Evolutionary conservation across 2,797 vertebrate species (phyloP), one percentile per base, ranked within the genome.

Genomic region (Champsocephalus gunnari): DNA sequence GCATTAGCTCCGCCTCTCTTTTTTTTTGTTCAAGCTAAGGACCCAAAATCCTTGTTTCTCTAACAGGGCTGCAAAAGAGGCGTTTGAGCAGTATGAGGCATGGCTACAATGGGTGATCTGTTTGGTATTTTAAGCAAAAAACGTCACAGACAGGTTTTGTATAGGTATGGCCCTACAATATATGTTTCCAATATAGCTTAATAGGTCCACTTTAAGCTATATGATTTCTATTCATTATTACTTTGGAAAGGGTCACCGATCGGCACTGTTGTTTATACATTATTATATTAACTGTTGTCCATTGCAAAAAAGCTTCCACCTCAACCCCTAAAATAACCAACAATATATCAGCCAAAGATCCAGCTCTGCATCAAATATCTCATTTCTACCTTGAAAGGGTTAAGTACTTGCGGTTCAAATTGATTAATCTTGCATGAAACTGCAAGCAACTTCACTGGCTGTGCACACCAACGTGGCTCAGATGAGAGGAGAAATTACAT

Each of bases 401-500:
- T 44, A 51, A 68, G 9, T n/a, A 9, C 19, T 14, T 53, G 3
- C 3, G 8, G 38, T 50, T 68, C 10, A 24, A 82, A 53, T 32
- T 6, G 24, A 56, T 71, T 57, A 24, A 59, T 64, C 53, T 71
- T 12, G 49, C 61, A 58, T 49, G 38, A 49, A 61, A 71, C 44
- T 49, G 44, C 32, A 21, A 50, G 14, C 49, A 50, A 72, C 43
- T 66, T 55, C 2, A 57, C 49, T 28, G 49, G 19, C 77, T 49
- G 19, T 49, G 34, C 19, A 79, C 62, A 67, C 34, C 28, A 21
- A 24, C 13, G 24, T 41, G 60, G 34, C 60, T 68, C 47, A 58
- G 53, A 78, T 76, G 66, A 75, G 51, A 71, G 34, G 44, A 57
- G 54, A 68, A 77, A 78, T 82, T n/a, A 70, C 55, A 73, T 82